A percentile compares a stretch with the other conserved stretches of the same genome.
phyloP scores from a whole-genome alignment of 2,113 vertebrate genomes.

The Neodon shergylaensis region DNA sequence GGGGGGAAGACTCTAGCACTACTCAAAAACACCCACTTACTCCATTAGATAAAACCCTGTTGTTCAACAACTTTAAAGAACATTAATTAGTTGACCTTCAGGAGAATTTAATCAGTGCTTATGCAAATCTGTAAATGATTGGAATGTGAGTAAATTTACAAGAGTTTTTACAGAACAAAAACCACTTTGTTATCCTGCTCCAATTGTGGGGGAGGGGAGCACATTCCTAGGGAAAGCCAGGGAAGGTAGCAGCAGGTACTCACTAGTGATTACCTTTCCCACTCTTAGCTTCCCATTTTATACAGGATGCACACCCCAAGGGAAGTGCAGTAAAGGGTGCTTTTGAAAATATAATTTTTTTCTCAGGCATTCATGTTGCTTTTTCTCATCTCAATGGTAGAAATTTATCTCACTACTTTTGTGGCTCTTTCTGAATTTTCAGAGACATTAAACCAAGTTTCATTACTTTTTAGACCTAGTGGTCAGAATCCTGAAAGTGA shows the following conservation, averaged over 20 bases:
- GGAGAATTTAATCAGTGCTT: background rate
- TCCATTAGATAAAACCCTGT: background rate
- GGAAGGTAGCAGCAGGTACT: background rate
- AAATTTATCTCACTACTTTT: too few species aligned
- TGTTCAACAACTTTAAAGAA: background rate
- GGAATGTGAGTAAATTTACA: background rate
- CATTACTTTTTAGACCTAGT: background rate
- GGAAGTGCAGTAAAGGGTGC: background rate
- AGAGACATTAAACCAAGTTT: background rate
- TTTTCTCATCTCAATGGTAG: background rate
- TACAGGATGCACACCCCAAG: accelerated
- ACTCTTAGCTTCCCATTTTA: background rate
- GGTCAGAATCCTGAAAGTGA: background rate
- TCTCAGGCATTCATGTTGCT: background rate
- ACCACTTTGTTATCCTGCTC: background rate
- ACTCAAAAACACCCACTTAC: background rate
- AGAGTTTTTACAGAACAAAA: background rate
- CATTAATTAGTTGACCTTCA: background rate
- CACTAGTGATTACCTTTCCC: background rate
- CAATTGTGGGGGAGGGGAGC: too few species aligned
- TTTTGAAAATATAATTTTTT: background rate
- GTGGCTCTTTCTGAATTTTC: too few species aligned
- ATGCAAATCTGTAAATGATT: background rate
- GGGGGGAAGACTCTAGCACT: too few species aligned
- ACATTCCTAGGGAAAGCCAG: background rate